Conservation (phyloP, 2,797 vertebrate species). For the Propithecus perrieri region DNA sequence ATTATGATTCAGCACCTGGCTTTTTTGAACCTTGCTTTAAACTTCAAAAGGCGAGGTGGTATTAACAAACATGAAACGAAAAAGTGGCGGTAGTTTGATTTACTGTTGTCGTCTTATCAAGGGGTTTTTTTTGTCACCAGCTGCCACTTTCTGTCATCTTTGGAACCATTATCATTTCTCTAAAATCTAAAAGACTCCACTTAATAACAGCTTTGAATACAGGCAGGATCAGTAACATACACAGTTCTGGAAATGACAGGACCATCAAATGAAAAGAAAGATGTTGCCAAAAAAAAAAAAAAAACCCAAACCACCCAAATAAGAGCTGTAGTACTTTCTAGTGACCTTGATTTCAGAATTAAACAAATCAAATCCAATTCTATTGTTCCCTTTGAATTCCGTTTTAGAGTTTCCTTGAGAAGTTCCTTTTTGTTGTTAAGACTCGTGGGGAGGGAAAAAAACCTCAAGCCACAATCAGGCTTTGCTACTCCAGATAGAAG, state of each 20-base stretch:
- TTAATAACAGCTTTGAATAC: conserved; percentile 93
- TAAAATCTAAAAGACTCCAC: conserved; percentile 93
- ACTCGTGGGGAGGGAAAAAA: background rate
- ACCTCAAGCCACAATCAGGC: conserved; percentile 70
- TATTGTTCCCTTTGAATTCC: conserved; percentile 84
- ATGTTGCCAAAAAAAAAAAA: conserved; percentile 84
- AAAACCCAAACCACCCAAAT: conserved; percentile 77
- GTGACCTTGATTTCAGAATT: conserved; percentile 90
- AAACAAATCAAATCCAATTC: conserved; percentile 83
- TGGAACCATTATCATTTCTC: conserved; percentile 93
- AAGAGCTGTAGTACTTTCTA: conserved; percentile 86
- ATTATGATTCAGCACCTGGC: conserved; percentile 95
- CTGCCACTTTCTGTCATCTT: conserved; percentile 94
- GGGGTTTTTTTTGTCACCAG: conserved; percentile 91
- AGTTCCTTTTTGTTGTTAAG: conserved; percentile 77
- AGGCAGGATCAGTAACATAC: conserved; percentile 89
- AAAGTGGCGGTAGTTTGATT: conserved; percentile 93
- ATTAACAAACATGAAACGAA: conserved; percentile 95
- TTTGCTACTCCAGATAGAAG: conserved; percentile 25
- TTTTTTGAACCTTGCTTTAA: conserved; percentile 95
- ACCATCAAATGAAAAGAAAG: conserved; percentile 88
- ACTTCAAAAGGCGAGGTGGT: conserved; percentile 94
- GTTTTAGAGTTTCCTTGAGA: conserved; percentile 81
- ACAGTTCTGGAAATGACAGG: conserved; percentile 88
- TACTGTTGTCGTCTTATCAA: conserved; percentile 93